phyloP scores from a whole-genome alignment of 2,888 invertebrate species.

The Heliconius charithonia region DNA sequence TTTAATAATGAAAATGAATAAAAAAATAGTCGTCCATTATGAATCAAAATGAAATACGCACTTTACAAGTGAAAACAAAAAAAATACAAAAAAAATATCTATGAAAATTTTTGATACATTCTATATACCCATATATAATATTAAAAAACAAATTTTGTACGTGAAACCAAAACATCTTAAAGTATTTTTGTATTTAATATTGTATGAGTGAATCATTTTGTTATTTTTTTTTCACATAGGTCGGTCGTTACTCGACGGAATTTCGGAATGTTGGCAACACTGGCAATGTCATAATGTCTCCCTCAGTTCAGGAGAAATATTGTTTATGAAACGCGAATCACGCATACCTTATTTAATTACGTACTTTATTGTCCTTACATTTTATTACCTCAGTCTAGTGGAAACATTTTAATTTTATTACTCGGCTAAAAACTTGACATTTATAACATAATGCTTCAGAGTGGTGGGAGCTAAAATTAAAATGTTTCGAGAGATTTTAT shows the following conservation, averaged over 20 bases:
- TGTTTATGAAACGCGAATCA: slow-evolving; percentile 26
- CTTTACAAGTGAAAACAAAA: no score
- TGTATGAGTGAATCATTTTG: background rate
- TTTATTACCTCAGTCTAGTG: slow-evolving; percentile 18
- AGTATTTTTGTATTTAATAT: background rate
- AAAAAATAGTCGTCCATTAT: no score
- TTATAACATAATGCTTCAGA: slow-evolving; percentile 4
- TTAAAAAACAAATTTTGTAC: background rate
- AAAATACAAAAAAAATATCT: no score
- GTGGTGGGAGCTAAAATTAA: background rate
- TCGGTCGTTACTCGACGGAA: slow-evolving; percentile 36
- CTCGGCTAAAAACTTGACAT: slow-evolving; percentile 19
- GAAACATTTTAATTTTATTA: slow-evolving; percentile 29
- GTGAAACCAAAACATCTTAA: background rate
- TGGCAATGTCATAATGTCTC: slow-evolving; percentile 33
- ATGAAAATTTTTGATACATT: background rate
- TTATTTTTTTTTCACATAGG: slow-evolving; percentile 19
- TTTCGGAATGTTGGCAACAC: slow-evolving; percentile 55
- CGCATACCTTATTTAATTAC: slow-evolving; percentile 27
- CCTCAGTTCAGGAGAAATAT: slow-evolving; percentile 22
- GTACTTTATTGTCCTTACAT: slow-evolving; percentile 13
- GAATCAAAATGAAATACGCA: no score
- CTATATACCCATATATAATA: background rate
- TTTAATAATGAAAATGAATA: no score
- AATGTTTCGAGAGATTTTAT: background rate